Base-by-base conservation (phyloP, 1,140 invertebrate genomes). In the Aradophagus sp. region DNA sequence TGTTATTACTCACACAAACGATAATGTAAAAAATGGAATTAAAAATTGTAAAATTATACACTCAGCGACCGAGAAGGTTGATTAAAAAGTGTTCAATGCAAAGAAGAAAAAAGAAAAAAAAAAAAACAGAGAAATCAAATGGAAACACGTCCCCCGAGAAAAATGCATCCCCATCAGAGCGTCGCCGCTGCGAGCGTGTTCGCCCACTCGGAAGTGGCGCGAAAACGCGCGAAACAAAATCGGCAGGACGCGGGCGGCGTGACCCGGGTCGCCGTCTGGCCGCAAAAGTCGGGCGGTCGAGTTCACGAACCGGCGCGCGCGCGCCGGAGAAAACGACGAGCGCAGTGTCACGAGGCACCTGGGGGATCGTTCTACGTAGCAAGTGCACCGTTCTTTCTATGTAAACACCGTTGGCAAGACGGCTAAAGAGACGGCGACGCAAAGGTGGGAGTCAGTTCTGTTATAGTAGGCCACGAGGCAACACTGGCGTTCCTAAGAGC, bases 401-500 rank as follows among this genome's bases (percentile, higher is more conserved):
- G 74, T 79, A 76, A 77, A 79, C 77, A 77, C 68, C 75, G 69
- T 72, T 68, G 69, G 65, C 58, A 66, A 32, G 65, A 68, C 77
- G 76, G 62, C 78, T 80, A 82, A 82, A 79, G 72, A 77, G 77
- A 76, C 69, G 63, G 65, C 39, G 35, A 47, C 44, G 7, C 35
- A 23, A 48, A 62, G 78, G 83, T 83, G 80, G 83, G 81, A 85
- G 83, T 83, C 76, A 81, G 83, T 85, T 85, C 81, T 84, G 83
- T 84, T 85, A 86, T 85, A 86, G 84, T 86, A 86, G 84, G 84
- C 84, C 84, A 86, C 80, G 75, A 85, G 78, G 80, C 77, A 81
- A 78, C 75, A 76, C 32, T 69, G 77, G 71, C 73, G 77, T 73
- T 75, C 47, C 53, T 67, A 56, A 47, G 56, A 45, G 56, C 52